phyloP scores from a whole-genome alignment of 2,888 invertebrate genomes.

The Escarpia spicata region DNA sequence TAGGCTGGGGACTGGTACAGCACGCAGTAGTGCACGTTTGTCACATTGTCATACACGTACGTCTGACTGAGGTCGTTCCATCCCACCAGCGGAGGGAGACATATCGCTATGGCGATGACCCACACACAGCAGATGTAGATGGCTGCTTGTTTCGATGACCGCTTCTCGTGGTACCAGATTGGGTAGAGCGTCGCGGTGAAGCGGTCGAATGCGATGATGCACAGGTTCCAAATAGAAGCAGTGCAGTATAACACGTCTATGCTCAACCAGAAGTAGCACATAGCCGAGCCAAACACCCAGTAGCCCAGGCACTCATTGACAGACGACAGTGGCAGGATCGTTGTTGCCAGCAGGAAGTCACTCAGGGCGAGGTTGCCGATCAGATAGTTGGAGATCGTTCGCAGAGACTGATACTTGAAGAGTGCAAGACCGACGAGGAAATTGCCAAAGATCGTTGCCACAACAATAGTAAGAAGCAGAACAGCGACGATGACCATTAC shows the following conservation, averaged over 20 bases:
- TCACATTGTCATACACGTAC: slow-evolving; percentile 41
- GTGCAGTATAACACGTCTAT: slow-evolving; percentile 66
- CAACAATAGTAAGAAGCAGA: slow-evolving; percentile 54
- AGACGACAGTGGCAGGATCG: slow-evolving; percentile 63
- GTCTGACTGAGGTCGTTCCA: slow-evolving; percentile 43
- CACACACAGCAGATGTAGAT: slow-evolving; percentile 63
- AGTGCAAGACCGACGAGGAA: slow-evolving; percentile 60
- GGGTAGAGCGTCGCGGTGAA: slow-evolving; percentile 66
- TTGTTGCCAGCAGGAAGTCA: slow-evolving; percentile 63
- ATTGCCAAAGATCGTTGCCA: slow-evolving; percentile 63
- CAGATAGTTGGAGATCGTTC: slow-evolving; percentile 65
- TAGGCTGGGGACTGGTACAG: slow-evolving; percentile 61
- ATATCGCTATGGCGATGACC: slow-evolving; percentile 63
- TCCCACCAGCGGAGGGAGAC: slow-evolving; percentile 54
- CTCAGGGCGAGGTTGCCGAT: slow-evolving; percentile 65
- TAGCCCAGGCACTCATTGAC: slow-evolving; percentile 61
- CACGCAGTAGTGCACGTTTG: slow-evolving; percentile 57
- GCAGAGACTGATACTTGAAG: slow-evolving; percentile 51
- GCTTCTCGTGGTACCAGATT: slow-evolving; percentile 63
- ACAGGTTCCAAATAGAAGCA: slow-evolving; percentile 65
- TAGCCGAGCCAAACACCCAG: slow-evolving; percentile 62
- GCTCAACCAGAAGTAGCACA: slow-evolving; percentile 67
- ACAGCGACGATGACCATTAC: slow-evolving; percentile 52
- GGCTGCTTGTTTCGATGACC: slow-evolving; percentile 57
- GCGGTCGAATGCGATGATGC: slow-evolving; percentile 64